These are phyloP conservation scores for Apeltes quadracus DNA, from an alignment of 2,113 vertebrate species.

Conservation along the genomic window DNA sequence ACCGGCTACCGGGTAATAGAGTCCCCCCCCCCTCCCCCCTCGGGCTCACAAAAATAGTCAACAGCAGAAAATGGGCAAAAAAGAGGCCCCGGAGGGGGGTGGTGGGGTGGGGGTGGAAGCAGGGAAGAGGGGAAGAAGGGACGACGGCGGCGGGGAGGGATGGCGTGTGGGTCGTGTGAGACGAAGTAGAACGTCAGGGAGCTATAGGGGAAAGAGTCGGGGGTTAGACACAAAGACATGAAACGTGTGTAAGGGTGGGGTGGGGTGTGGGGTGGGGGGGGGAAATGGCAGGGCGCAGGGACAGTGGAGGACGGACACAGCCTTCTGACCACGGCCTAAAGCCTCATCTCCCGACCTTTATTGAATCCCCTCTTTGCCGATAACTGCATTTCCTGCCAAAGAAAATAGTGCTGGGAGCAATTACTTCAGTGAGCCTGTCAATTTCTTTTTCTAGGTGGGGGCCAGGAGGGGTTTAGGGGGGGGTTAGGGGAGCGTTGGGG, in stretches of 20 bases:
- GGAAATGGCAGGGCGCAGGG: constrained; percentile 42
- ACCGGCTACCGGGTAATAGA: constrained; percentile 60
- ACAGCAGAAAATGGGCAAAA: constrained; percentile 49
- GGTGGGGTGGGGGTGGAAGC: no score
- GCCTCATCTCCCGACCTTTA: constrained; percentile 78
- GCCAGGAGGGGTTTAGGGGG: no score
- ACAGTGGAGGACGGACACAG: constrained; percentile 63
- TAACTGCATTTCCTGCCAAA: constrained; percentile 82
- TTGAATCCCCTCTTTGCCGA: constrained; percentile 80
- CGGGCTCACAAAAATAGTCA: constrained; percentile 50
- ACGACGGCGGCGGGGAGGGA: not conserved
- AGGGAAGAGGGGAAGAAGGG: not conserved
- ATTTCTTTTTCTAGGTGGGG: constrained; percentile 73
- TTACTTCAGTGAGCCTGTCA: constrained; percentile 78
- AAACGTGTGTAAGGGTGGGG: not conserved
- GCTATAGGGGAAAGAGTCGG: constrained; percentile 7
- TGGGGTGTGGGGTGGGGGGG: no score
- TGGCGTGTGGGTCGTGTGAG: constrained; percentile 10
- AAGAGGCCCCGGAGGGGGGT: constrained; percentile 32
- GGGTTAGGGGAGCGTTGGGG: constrained; percentile 65
- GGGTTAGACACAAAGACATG: constrained; percentile 20
- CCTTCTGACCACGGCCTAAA: constrained; percentile 69
- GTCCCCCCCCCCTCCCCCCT: constrained; percentile 54
- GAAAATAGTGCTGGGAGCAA: constrained; percentile 80
- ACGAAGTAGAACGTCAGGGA: constrained; percentile 13